These are phyloP conservation scores for Gila robusta DNA, from an alignment of 2,797 vertebrate species.

Conservation along the genomic window DNA sequence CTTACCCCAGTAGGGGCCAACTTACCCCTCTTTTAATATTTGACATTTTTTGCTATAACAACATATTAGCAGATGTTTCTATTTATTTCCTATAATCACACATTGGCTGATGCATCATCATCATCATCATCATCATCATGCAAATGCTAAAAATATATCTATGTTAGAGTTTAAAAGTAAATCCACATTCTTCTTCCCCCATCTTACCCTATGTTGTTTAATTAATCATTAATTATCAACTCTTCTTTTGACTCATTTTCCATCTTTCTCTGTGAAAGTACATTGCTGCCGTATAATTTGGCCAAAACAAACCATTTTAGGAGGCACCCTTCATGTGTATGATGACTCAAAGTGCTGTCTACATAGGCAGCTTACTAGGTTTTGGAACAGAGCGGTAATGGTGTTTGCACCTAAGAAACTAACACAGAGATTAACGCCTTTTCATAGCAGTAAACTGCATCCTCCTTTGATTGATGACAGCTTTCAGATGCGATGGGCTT, in stretches of 20 bases:
- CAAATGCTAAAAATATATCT: neutral
- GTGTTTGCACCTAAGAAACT: slow-evolving; percentile 37
- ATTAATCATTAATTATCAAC: neutral
- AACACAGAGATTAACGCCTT: slow-evolving; percentile 29
- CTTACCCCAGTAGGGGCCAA: neutral
- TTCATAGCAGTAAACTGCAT: slow-evolving; percentile 42
- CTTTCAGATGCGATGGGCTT: slow-evolving; percentile 72
- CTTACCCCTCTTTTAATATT: neutral
- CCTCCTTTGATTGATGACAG: slow-evolving; percentile 76
- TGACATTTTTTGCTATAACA: neutral
- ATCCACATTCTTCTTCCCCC: neutral
- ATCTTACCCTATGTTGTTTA: neutral
- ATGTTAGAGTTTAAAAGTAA: neutral
- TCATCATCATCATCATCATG: neutral
- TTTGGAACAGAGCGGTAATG: neutral
- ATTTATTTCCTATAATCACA: neutral
- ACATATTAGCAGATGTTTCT: neutral
- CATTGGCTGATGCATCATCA: neutral
- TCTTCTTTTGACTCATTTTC: neutral
- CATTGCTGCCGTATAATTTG: neutral
- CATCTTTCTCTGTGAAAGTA: neutral
- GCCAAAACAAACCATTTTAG: neutral
- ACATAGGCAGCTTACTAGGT: neutral
- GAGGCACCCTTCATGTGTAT: neutral
- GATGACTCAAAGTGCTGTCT: slow-evolving; percentile 2